Conservation (phyloP, 2,113 vertebrate species). For the Baryphthengus martii region DNA sequence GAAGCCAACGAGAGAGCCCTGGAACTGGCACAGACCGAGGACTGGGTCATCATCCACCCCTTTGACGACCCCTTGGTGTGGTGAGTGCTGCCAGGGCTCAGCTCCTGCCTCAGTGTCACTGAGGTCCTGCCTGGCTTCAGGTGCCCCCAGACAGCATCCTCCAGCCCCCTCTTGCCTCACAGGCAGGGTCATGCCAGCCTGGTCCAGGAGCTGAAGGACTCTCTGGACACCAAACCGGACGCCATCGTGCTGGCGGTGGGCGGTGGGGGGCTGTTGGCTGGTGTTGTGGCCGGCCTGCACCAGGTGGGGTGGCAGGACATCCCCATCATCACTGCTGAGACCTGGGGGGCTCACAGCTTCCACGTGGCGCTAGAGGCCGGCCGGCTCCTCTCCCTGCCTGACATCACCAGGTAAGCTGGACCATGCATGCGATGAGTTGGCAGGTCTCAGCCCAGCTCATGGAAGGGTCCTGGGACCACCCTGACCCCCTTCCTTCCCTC, state of each 20-base stretch:
- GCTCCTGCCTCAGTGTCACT: accelerated
- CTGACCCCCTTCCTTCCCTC: background rate
- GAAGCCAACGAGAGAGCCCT: conserved; percentile 85
- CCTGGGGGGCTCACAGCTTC: conserved; percentile 85
- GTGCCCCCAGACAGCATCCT: background rate
- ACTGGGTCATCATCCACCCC: conserved; percentile 82
- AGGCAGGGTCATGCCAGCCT: conserved; percentile 89
- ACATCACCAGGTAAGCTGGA: conserved; percentile 84
- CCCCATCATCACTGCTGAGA: conserved; percentile 87
- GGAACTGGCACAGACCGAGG: conserved; percentile 71
- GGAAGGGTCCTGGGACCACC: accelerated
- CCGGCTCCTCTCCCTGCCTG: conserved; percentile 79
- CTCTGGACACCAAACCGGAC: conserved; percentile 75
- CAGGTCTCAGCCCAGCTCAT: background rate
- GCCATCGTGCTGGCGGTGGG: conserved; percentile 87
- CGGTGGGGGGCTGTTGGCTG: conserved; percentile 86
- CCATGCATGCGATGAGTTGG: accelerated
- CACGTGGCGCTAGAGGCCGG: conserved; percentile 79
- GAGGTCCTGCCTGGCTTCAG: accelerated
- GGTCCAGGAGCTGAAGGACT: conserved; percentile 80
- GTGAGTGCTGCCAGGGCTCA: conserved; percentile 70
- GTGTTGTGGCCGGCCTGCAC: conserved; percentile 80
- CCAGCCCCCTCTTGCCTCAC: accelerated
- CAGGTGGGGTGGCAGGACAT: conserved; percentile 84
- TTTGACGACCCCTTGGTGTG: conserved; percentile 91